Conservation (phyloP, 2,113 vertebrate species). For the Dasypus novemcinctus region DNA sequence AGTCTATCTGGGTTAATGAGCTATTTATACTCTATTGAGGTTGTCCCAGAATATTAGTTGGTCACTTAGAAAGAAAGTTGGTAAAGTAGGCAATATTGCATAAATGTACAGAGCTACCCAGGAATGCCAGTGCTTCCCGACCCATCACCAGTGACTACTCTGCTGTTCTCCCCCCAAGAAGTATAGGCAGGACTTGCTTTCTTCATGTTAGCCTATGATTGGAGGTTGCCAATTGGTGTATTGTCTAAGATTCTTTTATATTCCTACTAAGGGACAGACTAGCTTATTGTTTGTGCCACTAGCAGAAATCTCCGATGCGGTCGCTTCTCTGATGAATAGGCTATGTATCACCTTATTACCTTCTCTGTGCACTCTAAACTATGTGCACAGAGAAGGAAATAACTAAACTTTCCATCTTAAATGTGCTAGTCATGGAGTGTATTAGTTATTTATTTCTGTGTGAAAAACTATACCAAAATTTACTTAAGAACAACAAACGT, state of each 20-base stretch:
- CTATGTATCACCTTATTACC: not conserved
- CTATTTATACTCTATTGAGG: not conserved
- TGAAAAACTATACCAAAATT: not conserved
- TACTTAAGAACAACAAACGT: not conserved
- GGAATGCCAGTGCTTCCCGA: not conserved
- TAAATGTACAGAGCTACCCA: not conserved
- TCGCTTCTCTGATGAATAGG: not conserved
- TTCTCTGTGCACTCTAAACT: not conserved
- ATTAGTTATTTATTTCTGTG: not conserved
- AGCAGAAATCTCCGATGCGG: too few relatives aligned
- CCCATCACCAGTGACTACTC: not conserved
- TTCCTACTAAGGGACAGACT: not conserved
- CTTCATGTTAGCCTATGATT: not conserved
- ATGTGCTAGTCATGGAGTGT: not conserved
- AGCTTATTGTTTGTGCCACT: not conserved
- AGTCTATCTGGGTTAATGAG: not conserved
- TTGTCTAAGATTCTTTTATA: not conserved
- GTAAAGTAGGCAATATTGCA: not conserved
- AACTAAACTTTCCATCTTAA: not conserved
- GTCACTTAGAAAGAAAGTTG: not conserved
- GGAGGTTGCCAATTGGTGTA: not conserved
- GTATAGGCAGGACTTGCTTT: not conserved
- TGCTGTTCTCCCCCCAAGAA: not conserved
- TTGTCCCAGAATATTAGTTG: not conserved
- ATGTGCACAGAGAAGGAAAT: too few relatives aligned